phyloP scores from a whole-genome alignment of 1,140 invertebrate species.

The Lamellibrachia luymesi region DNA sequence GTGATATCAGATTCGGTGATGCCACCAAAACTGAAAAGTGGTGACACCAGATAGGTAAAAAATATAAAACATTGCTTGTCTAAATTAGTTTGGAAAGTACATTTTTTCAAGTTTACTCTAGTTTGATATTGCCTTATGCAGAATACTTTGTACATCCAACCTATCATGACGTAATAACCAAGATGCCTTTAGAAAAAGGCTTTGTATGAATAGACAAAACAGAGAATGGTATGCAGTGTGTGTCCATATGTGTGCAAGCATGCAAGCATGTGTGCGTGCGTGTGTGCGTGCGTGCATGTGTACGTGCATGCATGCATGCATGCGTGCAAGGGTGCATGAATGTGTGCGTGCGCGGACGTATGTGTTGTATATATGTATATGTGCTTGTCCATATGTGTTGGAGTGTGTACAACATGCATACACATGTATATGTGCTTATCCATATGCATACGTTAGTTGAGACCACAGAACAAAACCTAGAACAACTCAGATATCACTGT shows the following conservation, averaged over 20 bases:
- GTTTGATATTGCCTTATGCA: no score
- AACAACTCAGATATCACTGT: neutral
- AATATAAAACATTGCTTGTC: no score
- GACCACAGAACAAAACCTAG: neutral
- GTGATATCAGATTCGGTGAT: no score
- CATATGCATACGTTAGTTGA: neutral
- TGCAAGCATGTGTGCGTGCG: neutral
- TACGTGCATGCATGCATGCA: neutral
- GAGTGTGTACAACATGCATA: neutral
- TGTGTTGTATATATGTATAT: neutral
- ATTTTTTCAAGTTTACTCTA: no score
- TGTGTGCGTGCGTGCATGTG: neutral
- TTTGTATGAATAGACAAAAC: neutral
- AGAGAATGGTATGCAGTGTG: neutral
- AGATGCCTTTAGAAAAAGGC: no score
- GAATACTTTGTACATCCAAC: no score
- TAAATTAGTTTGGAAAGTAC: no score
- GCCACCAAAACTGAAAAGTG: no score
- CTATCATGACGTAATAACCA: no score
- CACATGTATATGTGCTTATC: neutral
- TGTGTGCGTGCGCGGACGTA: neutral
- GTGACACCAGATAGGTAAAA: no score
- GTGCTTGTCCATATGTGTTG: neutral
- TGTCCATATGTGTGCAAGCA: neutral
- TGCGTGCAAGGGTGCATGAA: neutral